phyloP scores from a whole-genome alignment of 53 echinoderm and acorn worm species.

The Paelopatides confundens region DNA sequence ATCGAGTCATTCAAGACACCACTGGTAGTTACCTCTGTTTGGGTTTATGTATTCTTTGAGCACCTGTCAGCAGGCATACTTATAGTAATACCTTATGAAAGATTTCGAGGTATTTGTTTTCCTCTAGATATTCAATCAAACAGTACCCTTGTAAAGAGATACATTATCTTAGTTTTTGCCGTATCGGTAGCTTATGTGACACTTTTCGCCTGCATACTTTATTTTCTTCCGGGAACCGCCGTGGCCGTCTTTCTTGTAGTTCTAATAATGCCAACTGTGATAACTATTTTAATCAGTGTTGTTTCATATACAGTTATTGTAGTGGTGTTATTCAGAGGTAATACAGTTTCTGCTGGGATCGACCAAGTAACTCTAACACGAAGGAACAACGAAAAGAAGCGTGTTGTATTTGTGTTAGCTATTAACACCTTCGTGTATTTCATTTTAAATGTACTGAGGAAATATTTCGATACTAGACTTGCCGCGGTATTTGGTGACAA shows the following conservation, averaged over 20 bases:
- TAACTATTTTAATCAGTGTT: not conserved
- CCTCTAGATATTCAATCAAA: not conserved
- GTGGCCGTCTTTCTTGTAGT: not conserved
- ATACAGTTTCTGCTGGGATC: not conserved
- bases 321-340: not conserved
- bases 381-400: not conserved
- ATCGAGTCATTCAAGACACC: not conserved
- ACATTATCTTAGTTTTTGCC: not conserved
- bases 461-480: not conserved
- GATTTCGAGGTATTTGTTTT: not conserved
- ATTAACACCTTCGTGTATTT: constrained; percentile 16
- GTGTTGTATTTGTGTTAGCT: not conserved
- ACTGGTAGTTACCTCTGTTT: constrained; percentile 1
- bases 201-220: not conserved
- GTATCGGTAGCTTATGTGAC: not conserved
- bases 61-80: not conserved
- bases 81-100: constrained; percentile 1
- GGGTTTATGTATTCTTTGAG: not conserved
- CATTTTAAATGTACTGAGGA: constrained; percentile 6
- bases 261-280: not conserved
- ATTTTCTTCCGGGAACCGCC: not conserved
- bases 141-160: not conserved
- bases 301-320: not conserved
- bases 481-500: not conserved
- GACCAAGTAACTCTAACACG: not conserved